These are phyloP conservation scores for Brachyalestes nurse DNA, from an alignment of 2,797 vertebrate species.

Conservation along the genomic window DNA sequence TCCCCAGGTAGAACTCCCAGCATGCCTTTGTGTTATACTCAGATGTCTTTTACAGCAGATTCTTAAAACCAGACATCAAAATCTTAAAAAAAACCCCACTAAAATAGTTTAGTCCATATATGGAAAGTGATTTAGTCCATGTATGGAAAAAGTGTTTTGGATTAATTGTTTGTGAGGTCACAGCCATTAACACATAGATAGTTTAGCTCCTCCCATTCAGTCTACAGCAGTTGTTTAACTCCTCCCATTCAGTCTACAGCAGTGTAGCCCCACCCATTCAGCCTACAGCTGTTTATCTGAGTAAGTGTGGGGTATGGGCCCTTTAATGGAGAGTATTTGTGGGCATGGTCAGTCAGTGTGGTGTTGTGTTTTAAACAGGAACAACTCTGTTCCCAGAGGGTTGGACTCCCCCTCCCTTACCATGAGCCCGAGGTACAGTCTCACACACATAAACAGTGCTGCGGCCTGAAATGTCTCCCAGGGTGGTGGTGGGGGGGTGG, in stretches of 20 bases:
- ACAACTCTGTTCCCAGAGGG: slow-evolving; percentile 78
- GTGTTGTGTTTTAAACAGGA: slow-evolving; percentile 82
- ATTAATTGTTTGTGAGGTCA: not conserved
- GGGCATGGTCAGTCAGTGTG: not conserved
- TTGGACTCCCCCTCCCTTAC: slow-evolving; percentile 72
- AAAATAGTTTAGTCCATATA: no score
- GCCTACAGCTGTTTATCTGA: not conserved
- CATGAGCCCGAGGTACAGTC: slow-evolving; percentile 23
- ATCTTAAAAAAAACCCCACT: no score
- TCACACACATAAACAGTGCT: not conserved
- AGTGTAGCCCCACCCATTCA: not conserved
- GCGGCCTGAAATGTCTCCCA: no score
- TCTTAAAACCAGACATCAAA: not conserved
- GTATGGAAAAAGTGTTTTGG: no score
- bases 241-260: not conserved
- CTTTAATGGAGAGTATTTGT: not conserved
- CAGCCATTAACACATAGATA: not conserved
- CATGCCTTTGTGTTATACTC: slow-evolving; percentile 29
- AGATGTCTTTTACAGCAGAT: not conserved
- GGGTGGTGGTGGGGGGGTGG: not conserved
- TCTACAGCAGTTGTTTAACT: not conserved
- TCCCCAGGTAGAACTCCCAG: slow-evolving; percentile 72
- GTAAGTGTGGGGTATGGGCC: not conserved
- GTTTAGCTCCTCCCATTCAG: not conserved
- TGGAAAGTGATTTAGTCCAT: no score